Evolutionary conservation across 1,140 invertebrate genomes (phyloP).

Genomic region (Drosophila lacteicornis): DNA sequence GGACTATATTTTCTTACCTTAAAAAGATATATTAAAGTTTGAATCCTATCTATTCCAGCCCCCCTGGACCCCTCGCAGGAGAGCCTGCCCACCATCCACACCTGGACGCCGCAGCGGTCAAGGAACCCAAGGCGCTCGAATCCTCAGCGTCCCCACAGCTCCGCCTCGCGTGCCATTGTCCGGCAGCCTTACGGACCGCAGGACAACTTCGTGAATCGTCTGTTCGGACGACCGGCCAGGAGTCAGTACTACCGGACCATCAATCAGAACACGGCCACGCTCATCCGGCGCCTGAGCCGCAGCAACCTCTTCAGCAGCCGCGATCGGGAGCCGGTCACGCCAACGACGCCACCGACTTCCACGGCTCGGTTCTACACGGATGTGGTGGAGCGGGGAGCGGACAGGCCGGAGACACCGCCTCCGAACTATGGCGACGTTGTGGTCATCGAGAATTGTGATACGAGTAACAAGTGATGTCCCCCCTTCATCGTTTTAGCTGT

Average conservation of each 20-base stretch:
- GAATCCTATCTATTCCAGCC: slow-evolving; percentile 9
- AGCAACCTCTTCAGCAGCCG: slow-evolving; percentile 77
- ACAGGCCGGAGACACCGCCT: slow-evolving; percentile 75
- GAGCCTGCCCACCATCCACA: slow-evolving; percentile 51
- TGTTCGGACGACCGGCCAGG: slow-evolving; percentile 77
- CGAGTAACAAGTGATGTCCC: slow-evolving; percentile 54
- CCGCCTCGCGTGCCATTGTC: slow-evolving; percentile 49
- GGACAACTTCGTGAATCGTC: slow-evolving; percentile 72
- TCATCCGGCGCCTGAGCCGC: slow-evolving; percentile 77
- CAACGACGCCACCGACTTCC: slow-evolving; percentile 33
- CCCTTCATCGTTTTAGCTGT: slow-evolving; percentile 16
- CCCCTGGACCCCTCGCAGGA: slow-evolving; percentile 48
- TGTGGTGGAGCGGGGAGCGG: slow-evolving; percentile 20
- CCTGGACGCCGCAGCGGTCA: slow-evolving; percentile 43
- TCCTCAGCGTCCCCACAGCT: slow-evolving; percentile 47
- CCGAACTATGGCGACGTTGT: slow-evolving; percentile 77
- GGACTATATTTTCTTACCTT: background rate
- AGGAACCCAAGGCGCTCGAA: slow-evolving; percentile 63
- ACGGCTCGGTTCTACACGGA: slow-evolving; percentile 63
- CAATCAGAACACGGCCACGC: slow-evolving; percentile 79
- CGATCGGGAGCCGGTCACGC: slow-evolving; percentile 52
- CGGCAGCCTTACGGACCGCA: slow-evolving; percentile 62
- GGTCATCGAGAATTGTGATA: slow-evolving; percentile 78
- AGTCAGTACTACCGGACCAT: slow-evolving; percentile 78
- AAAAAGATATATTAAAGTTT: background rate